A percentile compares a stretch with the other conserved stretches of the same genome.
Evolutionary conservation across 2,797 vertebrate genomes (phyloP).

Genomic region (Microctenopoma steveboyesi): DNA sequence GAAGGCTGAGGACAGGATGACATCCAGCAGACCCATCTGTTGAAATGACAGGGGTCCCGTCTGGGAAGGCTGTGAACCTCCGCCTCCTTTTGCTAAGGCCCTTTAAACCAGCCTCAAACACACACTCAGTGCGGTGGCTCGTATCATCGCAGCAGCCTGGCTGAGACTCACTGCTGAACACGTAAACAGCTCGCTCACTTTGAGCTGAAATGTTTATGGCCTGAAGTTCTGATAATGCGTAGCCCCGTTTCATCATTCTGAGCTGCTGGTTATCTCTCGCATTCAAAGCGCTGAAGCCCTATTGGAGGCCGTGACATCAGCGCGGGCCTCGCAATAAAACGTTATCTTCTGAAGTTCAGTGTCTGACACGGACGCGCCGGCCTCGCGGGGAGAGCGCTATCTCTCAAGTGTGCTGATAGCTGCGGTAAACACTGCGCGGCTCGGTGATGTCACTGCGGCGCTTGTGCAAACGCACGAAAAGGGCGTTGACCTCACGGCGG

Average conservation of each 20-base stretch:
- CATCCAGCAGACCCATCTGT: slow-evolving; percentile 68
- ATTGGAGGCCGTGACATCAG: slow-evolving; percentile 69
- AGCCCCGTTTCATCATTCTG: slow-evolving; percentile 37
- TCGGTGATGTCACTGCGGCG: slow-evolving; percentile 50
- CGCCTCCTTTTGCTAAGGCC: slow-evolving; percentile 52
- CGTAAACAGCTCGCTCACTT: slow-evolving; percentile 61
- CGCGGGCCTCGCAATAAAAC: slow-evolving; percentile 44
- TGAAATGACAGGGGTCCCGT: slow-evolving; percentile 66
- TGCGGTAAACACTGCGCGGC: slow-evolving; percentile 43
- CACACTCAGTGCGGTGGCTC: slow-evolving; percentile 34
- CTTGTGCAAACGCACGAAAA: slow-evolving; percentile 46
- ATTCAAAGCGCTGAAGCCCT: slow-evolving; percentile 37
- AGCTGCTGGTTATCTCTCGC: slow-evolving; percentile 39
- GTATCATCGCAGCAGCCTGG: slow-evolving; percentile 24
- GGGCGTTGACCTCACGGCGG: slow-evolving; percentile 44
- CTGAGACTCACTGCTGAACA: slow-evolving; percentile 36
- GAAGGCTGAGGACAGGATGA: slow-evolving; percentile 53
- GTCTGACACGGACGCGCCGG: slow-evolving; percentile 8
- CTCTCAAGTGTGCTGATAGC: slow-evolving; percentile 52
- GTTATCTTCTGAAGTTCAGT: slow-evolving; percentile 53
- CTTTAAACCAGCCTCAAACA: slow-evolving; percentile 41
- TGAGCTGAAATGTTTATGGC: slow-evolving; percentile 63
- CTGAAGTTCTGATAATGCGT: slow-evolving; percentile 32
- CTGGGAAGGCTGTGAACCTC: slow-evolving; percentile 59
- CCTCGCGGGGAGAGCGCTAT: slow-evolving; percentile 42